Evolutionary conservation across 2,888 invertebrate species (phyloP).

Genomic region (Cataglyphis livida): DNA sequence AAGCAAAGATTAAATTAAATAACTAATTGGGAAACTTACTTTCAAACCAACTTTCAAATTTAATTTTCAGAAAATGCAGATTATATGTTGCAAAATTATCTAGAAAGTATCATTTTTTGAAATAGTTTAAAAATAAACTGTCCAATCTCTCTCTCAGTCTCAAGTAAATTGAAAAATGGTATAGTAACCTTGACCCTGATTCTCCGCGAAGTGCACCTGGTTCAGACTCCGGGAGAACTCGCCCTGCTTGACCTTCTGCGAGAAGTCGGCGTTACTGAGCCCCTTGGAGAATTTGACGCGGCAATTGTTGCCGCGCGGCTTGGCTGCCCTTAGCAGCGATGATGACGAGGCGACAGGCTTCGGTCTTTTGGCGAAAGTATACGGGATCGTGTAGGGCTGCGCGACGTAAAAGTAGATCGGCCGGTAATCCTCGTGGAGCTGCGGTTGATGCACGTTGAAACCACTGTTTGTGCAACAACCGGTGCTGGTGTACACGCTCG

Average conservation of each 20-base stretch:
- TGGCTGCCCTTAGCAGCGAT: constrained; percentile 73
- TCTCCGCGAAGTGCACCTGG: constrained; percentile 82
- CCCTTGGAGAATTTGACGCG: constrained; percentile 82
- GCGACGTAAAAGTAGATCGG: constrained; percentile 84
- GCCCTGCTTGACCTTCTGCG: constrained; percentile 83
- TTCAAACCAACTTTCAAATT: background rate
- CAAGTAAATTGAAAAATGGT: background rate
- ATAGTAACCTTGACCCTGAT: constrained; percentile 79
- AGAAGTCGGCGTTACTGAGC: constrained; percentile 81
- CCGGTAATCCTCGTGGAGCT: constrained; percentile 81
- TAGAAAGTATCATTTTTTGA: background rate
- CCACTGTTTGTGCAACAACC: constrained; percentile 68
- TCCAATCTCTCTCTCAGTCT: background rate
- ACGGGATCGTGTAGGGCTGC: constrained; percentile 83
- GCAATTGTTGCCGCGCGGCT: constrained; percentile 75
- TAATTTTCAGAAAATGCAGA: background rate
- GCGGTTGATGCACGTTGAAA: constrained; percentile 66
- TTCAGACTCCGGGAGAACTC: constrained; percentile 83
- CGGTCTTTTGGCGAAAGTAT: constrained; percentile 82
- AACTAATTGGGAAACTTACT: background rate
- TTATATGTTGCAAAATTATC: background rate
- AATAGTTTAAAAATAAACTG: background rate
- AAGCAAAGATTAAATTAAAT: background rate
- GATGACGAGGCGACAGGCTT: constrained; percentile 75
- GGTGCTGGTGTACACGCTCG: constrained; percentile 79